Evolutionary conservation across 2,888 invertebrate genomes (phyloP).

Genomic region (Cerceris ruficornis): DNA sequence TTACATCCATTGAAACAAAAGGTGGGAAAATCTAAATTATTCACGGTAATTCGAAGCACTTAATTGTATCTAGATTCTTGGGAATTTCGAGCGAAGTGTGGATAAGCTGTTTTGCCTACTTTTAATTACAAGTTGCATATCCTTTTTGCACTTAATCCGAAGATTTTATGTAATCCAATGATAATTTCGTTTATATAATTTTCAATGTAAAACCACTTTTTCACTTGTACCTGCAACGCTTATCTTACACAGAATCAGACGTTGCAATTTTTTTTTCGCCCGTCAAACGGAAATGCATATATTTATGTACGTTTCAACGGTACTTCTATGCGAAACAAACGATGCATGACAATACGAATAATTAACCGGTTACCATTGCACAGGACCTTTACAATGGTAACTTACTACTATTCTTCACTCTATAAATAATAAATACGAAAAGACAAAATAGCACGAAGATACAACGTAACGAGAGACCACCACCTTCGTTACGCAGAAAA

Average conservation of each 20-base stretch:
- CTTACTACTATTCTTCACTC: not conserved
- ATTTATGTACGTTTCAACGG: conserved; percentile 17
- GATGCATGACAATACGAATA: conserved; percentile 47
- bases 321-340: conserved; percentile 28
- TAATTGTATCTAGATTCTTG: too few relatives aligned
- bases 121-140: too few relatives aligned
- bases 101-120: too few relatives aligned
- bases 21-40: too few relatives aligned
- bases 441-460: not conserved
- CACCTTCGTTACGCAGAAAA: not conserved
- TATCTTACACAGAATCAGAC: not conserved
- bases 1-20: too few relatives aligned
- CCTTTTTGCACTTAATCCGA: too few relatives aligned
- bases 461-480: not conserved
- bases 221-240: not conserved
- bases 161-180: not conserved
- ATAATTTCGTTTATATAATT: not conserved
- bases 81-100: too few relatives aligned
- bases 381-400: not conserved
- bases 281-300: conserved; percentile 37
- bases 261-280: conserved; percentile 5
- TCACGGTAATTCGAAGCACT: too few relatives aligned
- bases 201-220: not conserved
- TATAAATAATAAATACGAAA: not conserved
- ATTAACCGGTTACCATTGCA: not conserved